Evolutionary conservation across 1,140 invertebrate species (phyloP), one percentile per base, ranked within the genome.

Genomic region (Bombus polaris): DNA sequence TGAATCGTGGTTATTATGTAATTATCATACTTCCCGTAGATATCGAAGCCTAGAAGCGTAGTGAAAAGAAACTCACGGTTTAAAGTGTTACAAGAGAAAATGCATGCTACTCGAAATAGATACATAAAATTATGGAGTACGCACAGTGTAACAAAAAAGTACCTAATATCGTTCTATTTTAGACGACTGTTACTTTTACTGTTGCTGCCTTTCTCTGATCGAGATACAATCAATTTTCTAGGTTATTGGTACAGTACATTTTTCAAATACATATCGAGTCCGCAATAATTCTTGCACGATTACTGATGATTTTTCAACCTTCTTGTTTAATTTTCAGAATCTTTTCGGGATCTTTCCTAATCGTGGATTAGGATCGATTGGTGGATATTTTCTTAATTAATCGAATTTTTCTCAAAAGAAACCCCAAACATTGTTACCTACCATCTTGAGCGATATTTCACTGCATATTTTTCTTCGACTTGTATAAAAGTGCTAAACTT

Each of bases 51-150:
- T 37, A 15, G 1, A 66, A 39, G 32, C 10, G 10, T 32, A n/a
- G n/a, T 44, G n/a, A 32, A 66, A 44, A 59, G 25, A 28, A 62
- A 77, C 57, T 76, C 35, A 59, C 32, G 10, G 74, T 59, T 59
- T 37, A 32, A 76, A 76, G 74, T 76, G 74, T 57, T 59, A 59
- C 53, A 39, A 37, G 74, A 59, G 74, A 59, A 75, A 76, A 59
- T 59, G 22, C n/a, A 28, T 28, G 47, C 47, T n/a, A 35, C 25
- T 28, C 3, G n/a, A 25, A 37, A 76, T 28, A 53, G 32, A 25
- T 13, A 25, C 9, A 42, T 25, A 25, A 13, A 25, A 39, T n/a
- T 12, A 70, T 70, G 4, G 37, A 71, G 42, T 73, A 32, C n/a
- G 42, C 42, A 4, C n/a, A 44, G 0, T 73, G 25, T 10, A 18